Conservation (phyloP, 2,797 vertebrate species). For the Hyperoplus immaculatus region DNA sequence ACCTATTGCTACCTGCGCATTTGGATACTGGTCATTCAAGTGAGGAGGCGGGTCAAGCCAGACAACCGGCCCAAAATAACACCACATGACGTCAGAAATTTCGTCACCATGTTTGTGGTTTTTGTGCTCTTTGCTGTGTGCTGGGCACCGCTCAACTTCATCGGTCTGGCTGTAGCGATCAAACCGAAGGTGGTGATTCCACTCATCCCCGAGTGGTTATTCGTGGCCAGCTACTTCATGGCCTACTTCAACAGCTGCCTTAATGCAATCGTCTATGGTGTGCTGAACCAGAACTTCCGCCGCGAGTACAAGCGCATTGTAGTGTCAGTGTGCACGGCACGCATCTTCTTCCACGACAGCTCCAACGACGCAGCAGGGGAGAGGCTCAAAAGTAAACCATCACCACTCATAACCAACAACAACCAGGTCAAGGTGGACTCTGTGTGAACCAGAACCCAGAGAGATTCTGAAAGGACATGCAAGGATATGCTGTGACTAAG, state of each 20-base stretch:
- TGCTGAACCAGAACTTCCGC: conserved; percentile 97
- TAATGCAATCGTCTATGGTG: conserved; percentile 97
- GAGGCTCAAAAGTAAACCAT: conserved; percentile 92
- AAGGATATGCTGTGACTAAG: conserved; percentile 25
- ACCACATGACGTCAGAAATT: conserved; percentile 95
- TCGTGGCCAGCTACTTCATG: conserved; percentile 97
- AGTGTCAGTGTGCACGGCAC: conserved; percentile 90
- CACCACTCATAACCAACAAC: conserved; percentile 91
- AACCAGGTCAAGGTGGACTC: conserved; percentile 95
- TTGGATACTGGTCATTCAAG: conserved; percentile 89
- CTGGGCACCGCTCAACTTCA: conserved; percentile 98
- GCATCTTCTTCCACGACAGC: conserved; percentile 91
- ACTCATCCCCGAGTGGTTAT: conserved; percentile 95
- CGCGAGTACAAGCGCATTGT: conserved; percentile 95
- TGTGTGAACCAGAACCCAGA: conserved; percentile 82
- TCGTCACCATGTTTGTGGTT: conserved; percentile 97
- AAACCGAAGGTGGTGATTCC: conserved; percentile 87
- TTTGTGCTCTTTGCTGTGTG: conserved; percentile 97
- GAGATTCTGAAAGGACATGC: conserved; percentile 3
- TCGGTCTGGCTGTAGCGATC: conserved; percentile 94
- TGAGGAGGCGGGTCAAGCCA: conserved; percentile 91
- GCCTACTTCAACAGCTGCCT: conserved; percentile 99
- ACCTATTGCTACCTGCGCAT: conserved; percentile 91
- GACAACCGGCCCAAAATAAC: conserved; percentile 91
- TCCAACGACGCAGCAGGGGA: conserved; percentile 90